Conservation (phyloP, 2,888 invertebrate species). For the Pseudococcus longispinus region DNA sequence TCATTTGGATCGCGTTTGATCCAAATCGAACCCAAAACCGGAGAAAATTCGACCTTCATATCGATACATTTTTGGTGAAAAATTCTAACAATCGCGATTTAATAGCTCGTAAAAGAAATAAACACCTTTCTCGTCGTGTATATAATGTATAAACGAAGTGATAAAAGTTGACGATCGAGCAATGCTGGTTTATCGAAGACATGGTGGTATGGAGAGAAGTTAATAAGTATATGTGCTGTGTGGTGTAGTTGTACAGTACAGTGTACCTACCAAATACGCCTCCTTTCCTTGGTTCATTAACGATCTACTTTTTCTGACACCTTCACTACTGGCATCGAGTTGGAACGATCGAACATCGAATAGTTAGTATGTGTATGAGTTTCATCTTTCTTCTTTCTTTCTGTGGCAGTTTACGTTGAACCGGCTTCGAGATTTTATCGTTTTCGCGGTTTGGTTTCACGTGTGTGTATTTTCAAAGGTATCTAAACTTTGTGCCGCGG, state of each 20-base stretch:
- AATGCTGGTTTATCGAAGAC: neutral
- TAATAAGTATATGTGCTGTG: neutral
- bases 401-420: neutral
- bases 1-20: too few species aligned
- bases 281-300: slow-evolving; percentile 28
- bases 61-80: neutral
- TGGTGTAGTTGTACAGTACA: neutral
- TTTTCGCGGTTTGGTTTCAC: neutral
- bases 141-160: neutral
- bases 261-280: neutral
- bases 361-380: neutral
- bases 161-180: neutral
- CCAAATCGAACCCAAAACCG: too few species aligned
- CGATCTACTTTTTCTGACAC: slow-evolving; percentile 31
- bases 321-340: neutral
- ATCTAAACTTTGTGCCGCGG: neutral
- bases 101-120: neutral
- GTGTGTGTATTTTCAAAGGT: neutral
- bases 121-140: neutral
- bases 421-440: neutral
- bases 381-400: neutral
- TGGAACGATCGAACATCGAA: neutral
- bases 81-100: neutral
- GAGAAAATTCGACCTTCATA: neutral
- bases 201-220: neutral